Percentiles rank a stretch among this genome's conserved stretches.
Evolutionary conservation across 2,888 invertebrate genomes (phyloP).

Genomic region (Acronicta aceris): DNA sequence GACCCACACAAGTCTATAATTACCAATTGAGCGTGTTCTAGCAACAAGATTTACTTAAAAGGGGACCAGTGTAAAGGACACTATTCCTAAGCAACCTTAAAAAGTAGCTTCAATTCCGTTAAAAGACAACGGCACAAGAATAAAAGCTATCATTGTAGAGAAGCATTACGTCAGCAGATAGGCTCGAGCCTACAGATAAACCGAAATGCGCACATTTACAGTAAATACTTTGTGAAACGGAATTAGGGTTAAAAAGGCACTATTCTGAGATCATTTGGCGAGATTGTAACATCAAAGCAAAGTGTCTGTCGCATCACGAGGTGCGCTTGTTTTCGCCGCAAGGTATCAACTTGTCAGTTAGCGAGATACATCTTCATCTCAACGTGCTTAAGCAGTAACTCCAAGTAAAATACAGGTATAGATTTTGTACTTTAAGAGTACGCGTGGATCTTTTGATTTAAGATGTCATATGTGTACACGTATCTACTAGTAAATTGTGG

Average conservation of each 20-base stretch:
- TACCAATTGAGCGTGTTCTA: not conserved
- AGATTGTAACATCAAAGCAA: constrained; percentile 10
- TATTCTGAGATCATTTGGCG: constrained; percentile 19
- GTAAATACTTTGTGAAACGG: constrained; percentile 3
- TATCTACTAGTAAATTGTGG: too few species aligned
- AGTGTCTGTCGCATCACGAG: constrained; percentile 7
- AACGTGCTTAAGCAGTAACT: too few species aligned
- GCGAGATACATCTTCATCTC: too few species aligned
- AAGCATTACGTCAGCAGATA: constrained; percentile 10
- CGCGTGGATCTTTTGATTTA: too few species aligned
- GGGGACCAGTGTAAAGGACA: constrained; percentile 1
- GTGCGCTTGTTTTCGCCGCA: not conserved
- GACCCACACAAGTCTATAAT: not conserved
- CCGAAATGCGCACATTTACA: constrained; percentile 13
- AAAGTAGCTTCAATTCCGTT: constrained; percentile 1
- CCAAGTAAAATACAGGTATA: too few species aligned
- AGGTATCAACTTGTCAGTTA: not conserved
- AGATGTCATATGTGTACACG: too few species aligned
- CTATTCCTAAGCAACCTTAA: constrained; percentile 4
- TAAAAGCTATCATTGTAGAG: constrained; percentile 14
- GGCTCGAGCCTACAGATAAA: constrained; percentile 16
- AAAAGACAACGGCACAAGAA: constrained; percentile 6
- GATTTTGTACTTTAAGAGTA: too few species aligned
- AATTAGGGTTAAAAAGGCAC: constrained; percentile 28
- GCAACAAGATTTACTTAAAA: not conserved